Evolutionary conservation across 2,797 vertebrate genomes (phyloP).

Genomic region (Darevskia mixta): DNA sequence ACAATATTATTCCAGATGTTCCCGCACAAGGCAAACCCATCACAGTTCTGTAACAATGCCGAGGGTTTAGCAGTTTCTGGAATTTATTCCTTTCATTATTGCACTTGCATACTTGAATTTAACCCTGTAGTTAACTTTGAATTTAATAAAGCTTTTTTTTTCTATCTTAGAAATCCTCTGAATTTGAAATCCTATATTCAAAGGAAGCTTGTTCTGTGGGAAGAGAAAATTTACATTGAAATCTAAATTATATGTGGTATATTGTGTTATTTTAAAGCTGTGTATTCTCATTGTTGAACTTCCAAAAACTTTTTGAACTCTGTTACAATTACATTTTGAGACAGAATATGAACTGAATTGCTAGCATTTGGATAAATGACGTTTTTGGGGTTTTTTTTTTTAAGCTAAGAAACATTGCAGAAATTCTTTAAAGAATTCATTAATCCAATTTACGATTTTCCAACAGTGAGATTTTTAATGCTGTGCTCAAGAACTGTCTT

Average conservation of each 20-base stretch:
- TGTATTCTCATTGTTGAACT: background rate
- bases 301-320: background rate
- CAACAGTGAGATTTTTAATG: constrained; percentile 29
- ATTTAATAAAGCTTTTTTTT: constrained; percentile 18
- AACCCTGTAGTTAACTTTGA: constrained; percentile 47
- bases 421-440: background rate
- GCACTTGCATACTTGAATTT: constrained; percentile 61
- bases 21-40: constrained; percentile 56
- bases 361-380: background rate
- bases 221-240: background rate
- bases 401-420: background rate
- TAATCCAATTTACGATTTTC: constrained; percentile 6
- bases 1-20: constrained; percentile 74
- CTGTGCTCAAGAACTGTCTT: background rate
- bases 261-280: background rate
- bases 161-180: background rate
- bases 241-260: background rate
- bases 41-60: constrained; percentile 44
- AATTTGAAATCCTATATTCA: constrained; percentile 3
- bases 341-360: background rate
- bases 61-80: constrained; percentile 59
- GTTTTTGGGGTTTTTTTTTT: too few species aligned
- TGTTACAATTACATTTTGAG: background rate
- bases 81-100: constrained; percentile 65
- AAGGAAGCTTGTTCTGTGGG: background rate